Conservation (phyloP, 2,113 vertebrate genomes). For the Aythya baeri region DNA sequence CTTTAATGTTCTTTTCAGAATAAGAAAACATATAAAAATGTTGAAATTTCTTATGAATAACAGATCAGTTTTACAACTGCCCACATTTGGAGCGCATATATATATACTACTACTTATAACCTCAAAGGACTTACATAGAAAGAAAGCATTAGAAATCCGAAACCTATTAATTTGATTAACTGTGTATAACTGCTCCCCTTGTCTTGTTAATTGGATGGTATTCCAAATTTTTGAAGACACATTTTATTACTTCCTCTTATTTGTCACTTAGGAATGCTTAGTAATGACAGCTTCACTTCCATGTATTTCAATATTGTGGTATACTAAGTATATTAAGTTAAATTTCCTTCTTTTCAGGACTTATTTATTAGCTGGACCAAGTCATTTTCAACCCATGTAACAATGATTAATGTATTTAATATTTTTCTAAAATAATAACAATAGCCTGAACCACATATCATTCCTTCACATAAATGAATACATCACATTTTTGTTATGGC, state of each 20-base stretch:
- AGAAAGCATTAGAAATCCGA: not conserved
- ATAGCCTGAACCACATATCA: not conserved
- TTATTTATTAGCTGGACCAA: not conserved
- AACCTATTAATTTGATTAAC: not conserved
- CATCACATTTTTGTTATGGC: not conserved
- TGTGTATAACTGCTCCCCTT: not conserved
- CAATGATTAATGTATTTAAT: not conserved
- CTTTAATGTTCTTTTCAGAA: not conserved
- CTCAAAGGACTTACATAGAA: not conserved
- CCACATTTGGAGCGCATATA: not conserved
- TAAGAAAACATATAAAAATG: not conserved
- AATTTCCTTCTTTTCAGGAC: not conserved
- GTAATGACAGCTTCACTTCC: not conserved
- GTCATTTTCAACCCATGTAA: not conserved
- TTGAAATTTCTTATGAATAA: not conserved
- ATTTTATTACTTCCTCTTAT: not conserved
- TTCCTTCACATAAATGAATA: not conserved
- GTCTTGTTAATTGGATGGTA: not conserved
- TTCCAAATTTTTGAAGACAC: not conserved
- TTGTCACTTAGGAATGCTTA: not conserved
- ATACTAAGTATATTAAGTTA: not conserved
- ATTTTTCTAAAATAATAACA: not conserved
- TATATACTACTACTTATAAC: not conserved
- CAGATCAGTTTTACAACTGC: not conserved
- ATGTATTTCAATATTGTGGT: not conserved